These are phyloP conservation scores for Paratilapia polleni DNA, from an alignment of 2,113 vertebrate species.

Conservation along the genomic window DNA sequence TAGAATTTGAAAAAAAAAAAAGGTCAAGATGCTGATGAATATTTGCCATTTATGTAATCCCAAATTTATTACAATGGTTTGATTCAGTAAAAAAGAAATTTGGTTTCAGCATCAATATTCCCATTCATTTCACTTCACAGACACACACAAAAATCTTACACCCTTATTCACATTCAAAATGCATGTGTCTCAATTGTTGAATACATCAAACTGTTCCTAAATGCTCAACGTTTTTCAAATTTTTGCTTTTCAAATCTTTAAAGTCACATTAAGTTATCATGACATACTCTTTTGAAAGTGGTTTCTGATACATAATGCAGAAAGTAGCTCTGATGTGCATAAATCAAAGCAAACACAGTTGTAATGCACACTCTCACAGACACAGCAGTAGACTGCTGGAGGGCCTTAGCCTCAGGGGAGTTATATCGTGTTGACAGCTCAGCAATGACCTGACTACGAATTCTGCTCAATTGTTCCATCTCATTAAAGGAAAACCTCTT, in stretches of 20 bases:
- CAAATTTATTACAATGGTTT: background rate
- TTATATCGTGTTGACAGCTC: constrained; percentile 57
- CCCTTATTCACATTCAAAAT: background rate
- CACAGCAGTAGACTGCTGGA: constrained; percentile 33
- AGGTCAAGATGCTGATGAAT: background rate
- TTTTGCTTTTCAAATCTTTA: background rate
- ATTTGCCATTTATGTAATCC: background rate
- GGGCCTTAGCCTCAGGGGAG: constrained; percentile 48
- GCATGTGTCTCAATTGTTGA: background rate
- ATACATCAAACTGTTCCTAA: background rate
- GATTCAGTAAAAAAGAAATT: background rate
- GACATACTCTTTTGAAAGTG: background rate
- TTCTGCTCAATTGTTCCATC: constrained; percentile 59
- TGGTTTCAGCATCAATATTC: background rate
- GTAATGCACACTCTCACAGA: constrained; percentile 26
- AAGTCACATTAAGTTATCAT: constrained; percentile 17
- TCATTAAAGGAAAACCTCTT: constrained; percentile 54
- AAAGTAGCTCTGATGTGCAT: constrained; percentile 23
- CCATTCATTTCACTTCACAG: background rate
- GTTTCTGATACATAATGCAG: constrained; percentile 18
- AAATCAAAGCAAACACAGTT: constrained; percentile 32
- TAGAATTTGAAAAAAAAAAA: background rate
- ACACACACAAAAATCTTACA: background rate
- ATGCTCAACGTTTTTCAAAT: background rate
- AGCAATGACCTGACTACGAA: constrained; percentile 57